These are phyloP conservation scores for Acanthosoma haemorrhoidale DNA, from an alignment of 2,888 invertebrate species.

Conservation along the genomic window DNA sequence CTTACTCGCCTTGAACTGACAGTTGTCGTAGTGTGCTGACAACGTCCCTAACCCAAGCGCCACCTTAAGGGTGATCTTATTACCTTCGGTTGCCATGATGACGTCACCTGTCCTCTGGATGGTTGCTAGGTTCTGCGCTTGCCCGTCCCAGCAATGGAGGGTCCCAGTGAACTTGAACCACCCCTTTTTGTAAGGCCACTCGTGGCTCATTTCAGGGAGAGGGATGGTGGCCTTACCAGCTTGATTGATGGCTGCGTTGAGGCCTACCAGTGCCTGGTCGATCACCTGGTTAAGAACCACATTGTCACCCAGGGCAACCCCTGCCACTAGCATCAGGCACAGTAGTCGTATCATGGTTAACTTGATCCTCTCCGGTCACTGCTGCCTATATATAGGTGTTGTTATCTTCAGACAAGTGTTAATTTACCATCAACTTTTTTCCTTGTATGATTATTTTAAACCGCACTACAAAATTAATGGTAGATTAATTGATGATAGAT, in stretches of 20 bases:
- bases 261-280: constrained; percentile 30
- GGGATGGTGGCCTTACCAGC: constrained; percentile 25
- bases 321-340: background rate
- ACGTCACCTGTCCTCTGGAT: constrained; percentile 34
- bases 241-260: constrained; percentile 18
- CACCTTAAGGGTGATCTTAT: constrained; percentile 30
- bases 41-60: constrained; percentile 29
- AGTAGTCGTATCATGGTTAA: background rate
- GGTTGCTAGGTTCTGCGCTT: constrained; percentile 23
- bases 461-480: too few relatives aligned
- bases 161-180: constrained; percentile 34
- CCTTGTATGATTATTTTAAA: too few relatives aligned
- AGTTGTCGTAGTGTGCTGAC: constrained; percentile 27
- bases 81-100: constrained; percentile 33
- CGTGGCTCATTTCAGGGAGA: constrained; percentile 15
- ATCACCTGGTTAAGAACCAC: constrained; percentile 32
- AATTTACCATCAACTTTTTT: too few relatives aligned
- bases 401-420: too few relatives aligned
- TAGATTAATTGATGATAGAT: too few relatives aligned
- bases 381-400: background rate
- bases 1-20: constrained; percentile 30
- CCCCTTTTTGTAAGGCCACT: constrained; percentile 30
- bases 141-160: constrained; percentile 32
- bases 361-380: too few relatives aligned
- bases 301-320: background rate